Evolutionary conservation across 2,113 vertebrate species (phyloP).

Genomic region (Saimiri boliviensis): DNA sequence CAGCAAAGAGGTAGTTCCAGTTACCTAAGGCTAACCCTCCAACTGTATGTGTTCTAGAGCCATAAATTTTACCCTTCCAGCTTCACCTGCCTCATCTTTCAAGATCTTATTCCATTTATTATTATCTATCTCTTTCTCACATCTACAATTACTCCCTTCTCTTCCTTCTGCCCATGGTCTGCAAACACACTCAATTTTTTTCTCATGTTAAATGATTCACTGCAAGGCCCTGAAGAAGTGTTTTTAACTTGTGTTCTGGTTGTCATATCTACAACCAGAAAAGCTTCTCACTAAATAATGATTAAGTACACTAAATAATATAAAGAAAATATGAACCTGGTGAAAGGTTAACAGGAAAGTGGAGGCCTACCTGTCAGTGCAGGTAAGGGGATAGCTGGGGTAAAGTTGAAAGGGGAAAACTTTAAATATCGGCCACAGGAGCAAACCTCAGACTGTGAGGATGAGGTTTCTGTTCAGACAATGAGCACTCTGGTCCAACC

Average conservation of each 20-base stretch:
- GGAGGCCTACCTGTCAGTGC: background rate
- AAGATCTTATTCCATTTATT: background rate
- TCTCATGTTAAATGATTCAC: background rate
- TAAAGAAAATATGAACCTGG: background rate
- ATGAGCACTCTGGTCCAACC: constrained; percentile 26
- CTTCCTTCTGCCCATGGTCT: background rate
- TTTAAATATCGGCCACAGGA: constrained; percentile 45
- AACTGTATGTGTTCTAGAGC: background rate
- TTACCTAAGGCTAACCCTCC: background rate
- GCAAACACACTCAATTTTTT: background rate
- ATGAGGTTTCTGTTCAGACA: constrained; percentile 8
- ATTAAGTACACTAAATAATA: background rate
- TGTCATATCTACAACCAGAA: background rate
- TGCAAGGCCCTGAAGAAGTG: background rate
- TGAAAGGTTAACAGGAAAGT: background rate
- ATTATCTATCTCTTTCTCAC: background rate
- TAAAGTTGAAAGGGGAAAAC: constrained; percentile 30
- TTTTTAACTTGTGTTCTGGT: constrained; percentile 22
- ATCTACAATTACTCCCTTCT: background rate
- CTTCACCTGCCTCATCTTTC: background rate
- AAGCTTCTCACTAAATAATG: background rate
- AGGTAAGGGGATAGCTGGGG: background rate
- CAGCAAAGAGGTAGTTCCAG: background rate
- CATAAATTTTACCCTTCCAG: background rate
- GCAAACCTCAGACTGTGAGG: background rate